Conservation (phyloP, 2,888 invertebrate genomes). For the Xestia c-nigrum region DNA sequence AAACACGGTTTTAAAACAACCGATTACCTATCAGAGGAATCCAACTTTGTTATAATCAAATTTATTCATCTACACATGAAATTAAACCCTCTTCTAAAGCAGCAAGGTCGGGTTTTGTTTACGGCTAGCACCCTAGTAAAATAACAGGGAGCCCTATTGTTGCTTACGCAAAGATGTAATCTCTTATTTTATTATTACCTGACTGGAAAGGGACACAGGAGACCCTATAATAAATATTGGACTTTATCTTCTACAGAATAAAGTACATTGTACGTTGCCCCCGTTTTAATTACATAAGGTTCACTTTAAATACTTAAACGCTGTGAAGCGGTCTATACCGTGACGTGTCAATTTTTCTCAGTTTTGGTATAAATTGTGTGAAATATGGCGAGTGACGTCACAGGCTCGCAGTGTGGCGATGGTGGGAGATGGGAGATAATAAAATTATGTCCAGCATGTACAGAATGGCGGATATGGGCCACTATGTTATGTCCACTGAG, state of each 20-base stretch:
- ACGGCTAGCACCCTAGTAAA: constrained; percentile 75
- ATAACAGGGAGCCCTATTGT: constrained; percentile 87
- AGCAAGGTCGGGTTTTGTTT: constrained; percentile 68
- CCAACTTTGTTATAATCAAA: constrained; percentile 81
- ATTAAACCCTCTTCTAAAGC: constrained; percentile 59
- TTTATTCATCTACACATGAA: constrained; percentile 63
- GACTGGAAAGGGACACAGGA: constrained; percentile 80
- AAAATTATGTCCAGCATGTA: constrained; percentile 36
- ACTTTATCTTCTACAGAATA: constrained; percentile 59
- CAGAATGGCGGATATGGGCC: constrained; percentile 45
- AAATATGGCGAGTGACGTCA: constrained; percentile 55
- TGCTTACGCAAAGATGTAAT: constrained; percentile 89
- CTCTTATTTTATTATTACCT: constrained; percentile 89
- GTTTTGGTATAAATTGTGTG: constrained; percentile 55
- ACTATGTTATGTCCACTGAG: constrained; percentile 50
- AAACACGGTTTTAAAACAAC: constrained; percentile 82
- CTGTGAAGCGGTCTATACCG: constrained; percentile 61
- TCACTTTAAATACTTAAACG: constrained; percentile 68
- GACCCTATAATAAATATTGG: constrained; percentile 59
- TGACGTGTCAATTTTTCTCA: constrained; percentile 70
- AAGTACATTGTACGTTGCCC: constrained; percentile 57
- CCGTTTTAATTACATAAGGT: constrained; percentile 65
- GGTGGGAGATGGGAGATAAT: constrained; percentile 37
- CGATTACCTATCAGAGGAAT: constrained; percentile 85
- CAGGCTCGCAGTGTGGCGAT: constrained; percentile 14